Evolutionary conservation across 2,113 vertebrate genomes (phyloP), one percentile per base, ranked within the genome.

Genomic region (Scophthalmus maximus): DNA sequence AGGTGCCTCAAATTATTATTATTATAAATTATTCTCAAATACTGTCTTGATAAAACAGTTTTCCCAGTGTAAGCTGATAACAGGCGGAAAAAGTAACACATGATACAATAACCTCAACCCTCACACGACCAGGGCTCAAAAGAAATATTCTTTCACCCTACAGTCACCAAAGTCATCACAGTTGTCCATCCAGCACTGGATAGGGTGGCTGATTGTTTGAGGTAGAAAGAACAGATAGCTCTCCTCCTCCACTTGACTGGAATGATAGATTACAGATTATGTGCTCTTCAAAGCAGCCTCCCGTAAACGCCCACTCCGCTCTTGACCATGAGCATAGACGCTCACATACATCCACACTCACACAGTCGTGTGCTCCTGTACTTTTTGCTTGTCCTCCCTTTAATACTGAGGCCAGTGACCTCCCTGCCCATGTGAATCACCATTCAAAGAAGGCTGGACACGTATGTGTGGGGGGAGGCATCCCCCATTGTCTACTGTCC

Each of bases 361-460:
- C 38, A n/a, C n/a, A n/a, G n/a, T n/a, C 38, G 57, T 61, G 27
- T 17, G 11, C 44, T 27, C 49, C 42, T 66, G 42, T 61, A 55
- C 53, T 38, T 78, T 76, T 62, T 85, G 60, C 60, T 4, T 79
- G 59, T 79, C 60, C 49, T 32, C 60, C 79, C 78, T 68, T 89
- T 87, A 84, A 52, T 60, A 56, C 63, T 79, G 18, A 55, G 82
- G 85, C 71, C 76, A 71, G 49, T 76, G 69, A 67, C 82, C 76
- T 89, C 76, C 32, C 77, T 85, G 78, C 59, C 79, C 55, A 20
- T 76, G 52, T 88, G 82, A 90, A 87, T 91, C 83, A 85, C 84
- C 68, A 68, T 81, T 91, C 69, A 85, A 85, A 84, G 81, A 73
- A 85, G 46, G 44, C 73, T 40, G 56, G 44, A 57, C 60, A 64